Percentiles rank a stretch among this genome's conserved stretches.
Conservation (phyloP, 1,140 invertebrate genomes). For the Tetragnatha versicolor region DNA sequence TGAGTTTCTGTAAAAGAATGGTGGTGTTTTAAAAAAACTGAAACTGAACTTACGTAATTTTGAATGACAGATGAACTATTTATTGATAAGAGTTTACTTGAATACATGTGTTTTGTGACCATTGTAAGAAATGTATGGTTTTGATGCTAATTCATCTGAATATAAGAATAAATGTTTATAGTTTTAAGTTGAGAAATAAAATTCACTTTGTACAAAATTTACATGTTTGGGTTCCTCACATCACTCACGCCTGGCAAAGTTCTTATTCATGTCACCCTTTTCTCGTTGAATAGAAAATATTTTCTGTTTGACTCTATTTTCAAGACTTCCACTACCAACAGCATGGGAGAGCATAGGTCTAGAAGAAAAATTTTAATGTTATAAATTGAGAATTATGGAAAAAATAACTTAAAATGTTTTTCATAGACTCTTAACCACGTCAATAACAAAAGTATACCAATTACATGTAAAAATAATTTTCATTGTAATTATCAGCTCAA, state of each 20-base stretch:
- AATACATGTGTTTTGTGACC: too few relatives aligned
- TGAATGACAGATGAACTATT: too few relatives aligned
- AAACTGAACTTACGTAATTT: too few relatives aligned
- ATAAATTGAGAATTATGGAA: slow-evolving; percentile 50
- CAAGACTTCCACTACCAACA: slow-evolving; percentile 72
- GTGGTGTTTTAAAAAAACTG: too few relatives aligned
- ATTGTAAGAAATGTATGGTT: too few relatives aligned
- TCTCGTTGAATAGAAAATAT: slow-evolving; percentile 81
- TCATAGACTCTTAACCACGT: not conserved
- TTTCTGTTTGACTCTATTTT: slow-evolving; percentile 80
- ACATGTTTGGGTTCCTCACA: too few relatives aligned
- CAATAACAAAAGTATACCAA: not conserved
- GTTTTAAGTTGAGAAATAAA: too few relatives aligned
- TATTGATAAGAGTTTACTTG: too few relatives aligned
- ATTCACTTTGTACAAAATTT: too few relatives aligned
- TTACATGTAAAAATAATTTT: not conserved
- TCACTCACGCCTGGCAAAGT: slow-evolving; percentile 71
- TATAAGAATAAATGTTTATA: too few relatives aligned
- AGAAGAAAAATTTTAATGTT: slow-evolving; percentile 58
- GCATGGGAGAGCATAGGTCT: slow-evolving; percentile 76
- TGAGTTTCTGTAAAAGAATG: too few relatives aligned
- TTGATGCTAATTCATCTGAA: too few relatives aligned
- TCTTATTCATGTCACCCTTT: slow-evolving; percentile 72
- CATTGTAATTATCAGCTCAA: not conserved
- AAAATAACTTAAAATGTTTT: not conserved